These are phyloP conservation scores for Meleagris gallopavo DNA, from an alignment of 2,113 vertebrate species.

Conservation along the genomic window DNA sequence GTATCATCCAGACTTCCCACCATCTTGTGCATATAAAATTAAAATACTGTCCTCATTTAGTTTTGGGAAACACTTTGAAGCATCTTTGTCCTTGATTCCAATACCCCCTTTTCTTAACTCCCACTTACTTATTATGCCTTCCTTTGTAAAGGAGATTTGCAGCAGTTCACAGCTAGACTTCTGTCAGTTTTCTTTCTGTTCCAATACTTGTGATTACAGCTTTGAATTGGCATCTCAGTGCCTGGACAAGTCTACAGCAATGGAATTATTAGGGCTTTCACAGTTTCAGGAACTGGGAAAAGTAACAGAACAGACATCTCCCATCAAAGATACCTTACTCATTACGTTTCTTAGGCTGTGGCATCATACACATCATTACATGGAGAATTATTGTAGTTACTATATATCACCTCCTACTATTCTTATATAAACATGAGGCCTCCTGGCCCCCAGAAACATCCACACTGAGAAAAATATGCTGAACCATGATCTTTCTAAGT, in stretches of 20 bases:
- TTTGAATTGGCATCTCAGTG: neutral
- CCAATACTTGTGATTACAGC: neutral
- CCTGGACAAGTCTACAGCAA: neutral
- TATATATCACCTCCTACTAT: accelerated
- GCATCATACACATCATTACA: neutral
- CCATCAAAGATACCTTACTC: neutral
- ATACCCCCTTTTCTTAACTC: neutral
- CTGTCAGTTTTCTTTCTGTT: neutral
- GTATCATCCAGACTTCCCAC: neutral
- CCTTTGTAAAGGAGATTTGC: neutral
- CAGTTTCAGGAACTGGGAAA: neutral
- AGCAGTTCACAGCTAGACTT: neutral
- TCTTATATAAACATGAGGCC: neutral
- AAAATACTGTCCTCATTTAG: neutral
- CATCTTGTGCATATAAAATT: neutral
- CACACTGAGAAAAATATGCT: neutral
- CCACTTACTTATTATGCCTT: neutral
- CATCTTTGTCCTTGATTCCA: neutral
- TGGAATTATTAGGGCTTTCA: neutral
- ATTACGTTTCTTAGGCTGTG: neutral
- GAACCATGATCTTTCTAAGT: neutral
- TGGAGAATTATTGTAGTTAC: neutral
- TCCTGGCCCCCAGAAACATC: neutral
- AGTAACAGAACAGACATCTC: neutral
- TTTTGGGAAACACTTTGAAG: neutral